Evolutionary conservation across 2,888 invertebrate genomes (phyloP).

Genomic region (Camptogramma bilineatum): DNA sequence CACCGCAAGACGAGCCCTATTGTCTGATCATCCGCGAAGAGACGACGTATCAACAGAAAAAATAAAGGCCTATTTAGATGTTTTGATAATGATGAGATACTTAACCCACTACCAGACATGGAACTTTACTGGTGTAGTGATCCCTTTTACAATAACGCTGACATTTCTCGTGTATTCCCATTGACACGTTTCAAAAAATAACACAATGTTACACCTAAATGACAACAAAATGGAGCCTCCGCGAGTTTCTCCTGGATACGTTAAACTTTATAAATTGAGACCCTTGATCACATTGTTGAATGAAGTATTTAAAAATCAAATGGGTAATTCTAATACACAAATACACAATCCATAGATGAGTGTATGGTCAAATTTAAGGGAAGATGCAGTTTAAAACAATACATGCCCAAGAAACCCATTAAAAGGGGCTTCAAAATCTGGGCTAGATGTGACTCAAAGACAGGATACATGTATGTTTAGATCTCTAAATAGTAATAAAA

Average conservation of each 20-base stretch:
- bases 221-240: constrained; percentile 31
- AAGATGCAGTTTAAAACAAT: constrained; percentile 18
- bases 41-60: constrained; percentile 21
- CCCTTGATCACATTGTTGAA: constrained; percentile 29
- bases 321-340: constrained; percentile 32
- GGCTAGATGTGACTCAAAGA: constrained; percentile 2
- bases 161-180: constrained; percentile 26
- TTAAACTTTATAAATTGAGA: constrained; percentile 38
- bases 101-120: constrained; percentile 37
- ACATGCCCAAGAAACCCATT: constrained; percentile 8
- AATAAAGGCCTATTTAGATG: constrained; percentile 38
- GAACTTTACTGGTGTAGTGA: constrained; percentile 38
- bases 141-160: constrained; percentile 31
- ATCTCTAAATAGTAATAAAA: no score
- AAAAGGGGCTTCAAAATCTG: constrained; percentile 6
- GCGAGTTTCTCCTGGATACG: constrained; percentile 28
- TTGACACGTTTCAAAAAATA: constrained; percentile 28
- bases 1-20: no score
- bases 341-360: constrained; percentile 35
- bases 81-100: constrained; percentile 35
- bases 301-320: constrained; percentile 32
- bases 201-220: constrained; percentile 35
- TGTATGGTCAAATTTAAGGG: constrained; percentile 38
- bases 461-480: constrained; percentile 8
- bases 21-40: no score